phyloP scores from a whole-genome alignment of 2,113 vertebrate species.

The Zosterops hypoxanthus region DNA sequence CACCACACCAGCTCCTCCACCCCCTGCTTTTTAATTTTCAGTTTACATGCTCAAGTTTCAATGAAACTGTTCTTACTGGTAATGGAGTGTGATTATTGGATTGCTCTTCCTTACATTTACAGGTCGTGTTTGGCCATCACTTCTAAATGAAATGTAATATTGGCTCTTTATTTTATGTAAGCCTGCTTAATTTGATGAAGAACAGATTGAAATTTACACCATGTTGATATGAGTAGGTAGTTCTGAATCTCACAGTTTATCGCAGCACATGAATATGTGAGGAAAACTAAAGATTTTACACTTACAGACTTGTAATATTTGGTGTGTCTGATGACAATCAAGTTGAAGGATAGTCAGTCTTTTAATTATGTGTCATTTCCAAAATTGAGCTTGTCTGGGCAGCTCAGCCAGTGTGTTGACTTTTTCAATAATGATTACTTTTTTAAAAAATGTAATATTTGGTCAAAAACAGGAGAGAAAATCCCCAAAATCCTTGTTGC shows the following conservation, averaged over 20 bases:
- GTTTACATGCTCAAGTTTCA: background rate
- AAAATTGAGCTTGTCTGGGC: background rate
- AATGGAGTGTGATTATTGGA: background rate
- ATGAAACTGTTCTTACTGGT: background rate
- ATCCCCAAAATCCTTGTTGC: background rate
- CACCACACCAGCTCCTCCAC: background rate
- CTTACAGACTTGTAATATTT: background rate
- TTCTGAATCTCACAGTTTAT: background rate
- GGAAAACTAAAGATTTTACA: background rate
- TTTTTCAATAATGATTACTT: background rate
- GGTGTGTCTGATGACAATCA: background rate
- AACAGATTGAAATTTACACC: background rate
- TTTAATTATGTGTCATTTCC: background rate
- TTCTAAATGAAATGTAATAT: background rate
- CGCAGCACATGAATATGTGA: background rate
- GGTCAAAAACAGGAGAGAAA: background rate
- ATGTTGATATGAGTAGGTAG: background rate
- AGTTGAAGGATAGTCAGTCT: background rate
- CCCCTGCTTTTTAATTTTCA: background rate
- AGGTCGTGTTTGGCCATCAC: background rate
- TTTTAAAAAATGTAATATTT: background rate
- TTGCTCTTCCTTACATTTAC: background rate
- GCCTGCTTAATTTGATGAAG: background rate
- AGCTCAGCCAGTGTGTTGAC: background rate
- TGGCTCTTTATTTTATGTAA: background rate